Evolutionary conservation across 2,113 vertebrate genomes (phyloP).

Genomic region (Crocuta crocuta): DNA sequence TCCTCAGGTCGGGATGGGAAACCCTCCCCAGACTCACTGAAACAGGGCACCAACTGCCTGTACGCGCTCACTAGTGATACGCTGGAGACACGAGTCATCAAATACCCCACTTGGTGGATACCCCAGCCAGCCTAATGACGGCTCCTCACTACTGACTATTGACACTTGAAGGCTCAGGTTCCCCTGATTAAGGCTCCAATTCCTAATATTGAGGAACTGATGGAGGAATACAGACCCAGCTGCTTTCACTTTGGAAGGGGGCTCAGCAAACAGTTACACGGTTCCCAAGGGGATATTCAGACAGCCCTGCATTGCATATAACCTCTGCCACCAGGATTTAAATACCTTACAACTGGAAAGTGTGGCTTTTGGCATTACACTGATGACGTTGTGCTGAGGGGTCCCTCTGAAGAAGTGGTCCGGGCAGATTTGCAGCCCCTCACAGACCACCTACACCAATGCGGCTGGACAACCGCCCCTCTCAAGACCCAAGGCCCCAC

Average conservation of each 20-base stretch:
- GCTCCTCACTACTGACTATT: not conserved
- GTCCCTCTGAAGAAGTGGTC: not conserved
- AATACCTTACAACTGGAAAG: not conserved
- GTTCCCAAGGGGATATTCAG: not conserved
- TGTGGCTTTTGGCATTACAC: not conserved
- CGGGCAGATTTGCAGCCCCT: not conserved
- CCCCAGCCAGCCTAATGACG: not conserved
- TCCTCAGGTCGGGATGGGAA: not conserved
- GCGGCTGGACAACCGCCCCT: not conserved
- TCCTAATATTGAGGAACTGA: not conserved
- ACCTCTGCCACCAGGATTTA: not conserved
- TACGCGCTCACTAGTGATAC: fast-evolving
- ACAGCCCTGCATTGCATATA: not conserved
- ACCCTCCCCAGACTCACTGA: not conserved
- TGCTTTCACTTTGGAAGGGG: not conserved
- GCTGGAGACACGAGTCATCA: not conserved
- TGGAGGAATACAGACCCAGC: not conserved
- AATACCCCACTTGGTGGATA: not conserved
- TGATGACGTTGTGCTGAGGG: too few relatives aligned
- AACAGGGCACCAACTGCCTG: not conserved
- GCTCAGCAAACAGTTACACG: not conserved
- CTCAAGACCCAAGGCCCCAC: not conserved
- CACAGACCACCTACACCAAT: not conserved
- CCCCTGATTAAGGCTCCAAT: not conserved
- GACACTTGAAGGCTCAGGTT: not conserved